A percentile compares a stretch with the other conserved stretches of the same genome.
Conservation (phyloP, 2,888 invertebrate species). For the Phania funesta region DNA sequence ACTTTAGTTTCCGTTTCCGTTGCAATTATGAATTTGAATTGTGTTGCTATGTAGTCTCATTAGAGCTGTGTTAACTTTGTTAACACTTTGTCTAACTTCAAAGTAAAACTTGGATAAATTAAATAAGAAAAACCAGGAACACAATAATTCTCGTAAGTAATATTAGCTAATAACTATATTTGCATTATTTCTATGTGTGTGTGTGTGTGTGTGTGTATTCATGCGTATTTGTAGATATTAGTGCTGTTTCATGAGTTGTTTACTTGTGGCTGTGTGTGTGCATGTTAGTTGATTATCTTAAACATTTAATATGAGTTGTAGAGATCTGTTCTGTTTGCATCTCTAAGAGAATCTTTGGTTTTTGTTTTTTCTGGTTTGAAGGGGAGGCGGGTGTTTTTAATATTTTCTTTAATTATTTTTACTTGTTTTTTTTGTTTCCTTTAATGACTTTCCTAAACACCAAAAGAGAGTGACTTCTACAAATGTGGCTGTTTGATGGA, state of each 20-base stretch:
- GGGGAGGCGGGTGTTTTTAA: conserved; percentile 55
- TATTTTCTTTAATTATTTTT: neutral
- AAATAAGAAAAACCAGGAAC: conserved; percentile 13
- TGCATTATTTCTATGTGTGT: neutral
- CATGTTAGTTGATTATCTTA: conserved; percentile 32
- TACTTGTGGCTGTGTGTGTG: conserved; percentile 34
- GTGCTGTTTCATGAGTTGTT: too few relatives aligned
- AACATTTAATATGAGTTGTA: conserved; percentile 38
- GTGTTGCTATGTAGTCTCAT: neutral
- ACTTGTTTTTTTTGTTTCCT: neutral
- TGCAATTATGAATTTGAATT: conserved; percentile 8
- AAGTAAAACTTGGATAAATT: neutral
- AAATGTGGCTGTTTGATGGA: neutral
- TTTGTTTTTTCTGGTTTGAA: conserved; percentile 24
- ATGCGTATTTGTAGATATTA: neutral
- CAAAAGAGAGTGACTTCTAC: conserved; percentile 39
- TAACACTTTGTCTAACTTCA: neutral
- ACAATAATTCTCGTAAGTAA: conserved; percentile 5
- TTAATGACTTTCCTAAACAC: conserved; percentile 31
- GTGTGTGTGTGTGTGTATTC: conserved; percentile 14
- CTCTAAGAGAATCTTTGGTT: conserved; percentile 60
- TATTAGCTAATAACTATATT: neutral
- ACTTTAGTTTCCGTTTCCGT: conserved; percentile 40
- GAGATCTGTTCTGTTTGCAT: conserved; percentile 31
- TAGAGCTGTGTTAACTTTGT: conserved; percentile 9